These are phyloP conservation scores for Anoplopoma fimbria DNA, from an alignment of 2,113 vertebrate species.

Conservation along the genomic window DNA sequence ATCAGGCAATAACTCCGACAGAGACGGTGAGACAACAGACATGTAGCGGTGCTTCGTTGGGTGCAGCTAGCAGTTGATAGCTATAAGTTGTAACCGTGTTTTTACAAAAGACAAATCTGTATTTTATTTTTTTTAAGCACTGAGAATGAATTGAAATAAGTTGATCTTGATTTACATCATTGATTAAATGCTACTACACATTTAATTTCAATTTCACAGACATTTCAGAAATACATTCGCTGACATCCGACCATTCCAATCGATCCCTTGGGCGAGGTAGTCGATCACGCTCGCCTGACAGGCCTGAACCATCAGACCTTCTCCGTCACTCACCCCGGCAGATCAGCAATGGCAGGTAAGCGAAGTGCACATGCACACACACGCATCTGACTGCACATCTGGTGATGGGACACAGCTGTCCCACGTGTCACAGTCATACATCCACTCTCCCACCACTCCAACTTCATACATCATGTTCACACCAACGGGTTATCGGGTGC, in stretches of 20 bases:
- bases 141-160: background rate
- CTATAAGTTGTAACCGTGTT: background rate
- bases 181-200: conserved; percentile 22
- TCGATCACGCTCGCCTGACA: conserved; percentile 94
- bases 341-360: conserved; percentile 96
- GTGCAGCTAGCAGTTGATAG: background rate
- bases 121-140: background rate
- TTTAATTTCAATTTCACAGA: conserved; percentile 86
- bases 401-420: conserved; percentile 39
- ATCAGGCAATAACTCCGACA: conserved; percentile 95
- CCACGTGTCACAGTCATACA: conserved; percentile 35
- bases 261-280: conserved; percentile 92
- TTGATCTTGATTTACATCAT: background rate
- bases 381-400: conserved; percentile 37
- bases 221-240: conserved; percentile 99
- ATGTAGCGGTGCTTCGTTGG: background rate
- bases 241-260: conserved; percentile 98
- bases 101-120: background rate
- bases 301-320: conserved; percentile 92
- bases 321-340: conserved; percentile 94
- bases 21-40: conserved; percentile 90
- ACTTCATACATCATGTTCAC: conserved; percentile 62
- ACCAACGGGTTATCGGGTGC: conserved; percentile 53
- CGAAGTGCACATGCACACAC: background rate
- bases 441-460: conserved; percentile 31